Evolutionary conservation across 2,113 vertebrate species (phyloP), one percentile per base, ranked within the genome.

Genomic region (Lophius piscatorius): DNA sequence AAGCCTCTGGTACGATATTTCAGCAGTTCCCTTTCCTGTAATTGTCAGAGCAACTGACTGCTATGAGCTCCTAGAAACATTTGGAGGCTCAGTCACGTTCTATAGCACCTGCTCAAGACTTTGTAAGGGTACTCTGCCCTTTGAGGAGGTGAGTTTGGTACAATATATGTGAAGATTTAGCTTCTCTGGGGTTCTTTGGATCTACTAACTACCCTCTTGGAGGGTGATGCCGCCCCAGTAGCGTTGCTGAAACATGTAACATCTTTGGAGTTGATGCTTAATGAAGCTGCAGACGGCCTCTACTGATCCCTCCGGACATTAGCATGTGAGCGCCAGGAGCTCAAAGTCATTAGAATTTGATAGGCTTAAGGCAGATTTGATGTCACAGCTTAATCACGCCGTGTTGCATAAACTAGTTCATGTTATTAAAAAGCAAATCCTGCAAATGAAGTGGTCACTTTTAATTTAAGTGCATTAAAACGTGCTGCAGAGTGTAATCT

Each of bases 221-320:
- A 61, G 22, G 52, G 31, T 40, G 61, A 70, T 23, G 22, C 45
- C 18, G 31, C 57, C 40, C 26, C 11, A 12, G 34, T 12, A 20
- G 10, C 33, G 8, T 21, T 29, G 29, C 21, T 59, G 11, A 51
- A 41, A 68, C 57, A 52, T 23, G 28, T 38, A 65, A 54, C 54
- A 42, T 63, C 35, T 51, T 21, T n/a, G 35, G 39, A 36, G 57
- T n/a, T 48, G 55, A 75, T 61, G 55, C 60, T 75, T 61, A 68
- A 69, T 69, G 48, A 73, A 48, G 60, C 67, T 24, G 12, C 41
- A 17, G 44, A 26, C 44, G 31, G 62, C 58, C 55, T 74, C 39
- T 18, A 16, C 75, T 51, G 69, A 76, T 71, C 68, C 65, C 72
- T 39, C 17, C 5, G 69, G 76, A 48, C 50, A n/a, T 31, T 14